phyloP scores from a whole-genome alignment of 2,888 invertebrate genomes.

The Atrina japonica region DNA sequence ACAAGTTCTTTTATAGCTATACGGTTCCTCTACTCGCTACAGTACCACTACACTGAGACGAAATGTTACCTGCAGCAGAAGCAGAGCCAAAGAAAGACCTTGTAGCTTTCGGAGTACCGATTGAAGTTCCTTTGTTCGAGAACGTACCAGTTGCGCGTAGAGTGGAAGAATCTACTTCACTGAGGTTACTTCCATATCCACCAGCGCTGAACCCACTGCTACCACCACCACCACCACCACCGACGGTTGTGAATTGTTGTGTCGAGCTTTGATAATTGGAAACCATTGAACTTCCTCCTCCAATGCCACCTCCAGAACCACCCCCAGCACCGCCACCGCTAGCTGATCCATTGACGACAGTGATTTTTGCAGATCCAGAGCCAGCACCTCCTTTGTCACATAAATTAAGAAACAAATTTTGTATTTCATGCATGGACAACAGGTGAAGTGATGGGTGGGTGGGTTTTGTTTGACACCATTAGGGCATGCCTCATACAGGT shows the following conservation, averaged over 20 bases:
- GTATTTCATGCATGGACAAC: too few relatives aligned
- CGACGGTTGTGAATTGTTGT: constrained; percentile 38
- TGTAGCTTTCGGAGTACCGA: constrained; percentile 69
- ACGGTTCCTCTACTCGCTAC: too few relatives aligned
- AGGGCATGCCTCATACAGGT: too few relatives aligned
- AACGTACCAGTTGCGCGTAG: constrained; percentile 71
- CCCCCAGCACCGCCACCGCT: constrained; percentile 42
- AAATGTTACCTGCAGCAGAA: constrained; percentile 46
- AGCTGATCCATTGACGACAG: constrained; percentile 50
- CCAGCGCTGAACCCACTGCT: constrained; percentile 11
- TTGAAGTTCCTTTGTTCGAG: constrained; percentile 71
- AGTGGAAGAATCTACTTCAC: constrained; percentile 63
- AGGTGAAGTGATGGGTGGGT: too few relatives aligned
- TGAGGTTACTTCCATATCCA: constrained; percentile 15
- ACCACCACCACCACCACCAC: constrained; percentile 51
- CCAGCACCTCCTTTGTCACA: constrained; percentile 41
- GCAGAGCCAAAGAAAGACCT: constrained; percentile 62
- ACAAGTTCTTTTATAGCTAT: too few relatives aligned
- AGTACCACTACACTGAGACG: too few relatives aligned
- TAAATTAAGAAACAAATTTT: constrained; percentile 36
- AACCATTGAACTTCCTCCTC: constrained; percentile 48
- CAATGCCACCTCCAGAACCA: constrained; percentile 47
- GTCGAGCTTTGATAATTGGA: constrained; percentile 56
- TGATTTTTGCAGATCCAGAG: constrained; percentile 48
- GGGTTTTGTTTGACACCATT: too few relatives aligned